Evolutionary conservation across 2,797 vertebrate genomes (phyloP).

Genomic region (Anabas testudineus): DNA sequence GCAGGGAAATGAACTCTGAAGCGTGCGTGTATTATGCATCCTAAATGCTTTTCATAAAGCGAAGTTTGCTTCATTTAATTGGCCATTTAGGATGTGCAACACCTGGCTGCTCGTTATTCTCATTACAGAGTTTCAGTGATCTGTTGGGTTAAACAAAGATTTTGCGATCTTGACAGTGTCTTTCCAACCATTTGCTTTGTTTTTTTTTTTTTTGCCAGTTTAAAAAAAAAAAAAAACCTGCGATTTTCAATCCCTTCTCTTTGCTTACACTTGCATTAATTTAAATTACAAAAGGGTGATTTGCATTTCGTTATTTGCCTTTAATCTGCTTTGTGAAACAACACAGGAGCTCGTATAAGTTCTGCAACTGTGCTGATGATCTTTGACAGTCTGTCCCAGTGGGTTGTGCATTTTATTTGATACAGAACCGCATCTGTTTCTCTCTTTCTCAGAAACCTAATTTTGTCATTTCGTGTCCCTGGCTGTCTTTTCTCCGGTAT

Average conservation of each 20-base stretch:
- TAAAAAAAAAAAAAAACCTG: constrained; percentile 16
- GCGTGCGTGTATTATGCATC: constrained; percentile 36
- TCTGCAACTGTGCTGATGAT: constrained; percentile 50
- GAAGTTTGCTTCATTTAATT: constrained; percentile 55
- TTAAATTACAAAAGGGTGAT: constrained; percentile 48
- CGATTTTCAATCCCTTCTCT: constrained; percentile 39
- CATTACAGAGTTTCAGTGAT: constrained; percentile 47
- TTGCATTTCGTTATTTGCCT: constrained; percentile 52
- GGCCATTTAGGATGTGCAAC: constrained; percentile 58
- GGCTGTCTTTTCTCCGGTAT: constrained; percentile 22
- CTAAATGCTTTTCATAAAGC: constrained; percentile 35
- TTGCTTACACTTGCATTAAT: constrained; percentile 50
- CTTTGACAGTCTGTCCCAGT: constrained; percentile 42
- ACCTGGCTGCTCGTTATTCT: constrained; percentile 58
- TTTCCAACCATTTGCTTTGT: constrained; percentile 31
- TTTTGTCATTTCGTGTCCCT: constrained; percentile 41
- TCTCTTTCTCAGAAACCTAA: constrained; percentile 35
- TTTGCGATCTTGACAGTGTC: constrained; percentile 43
- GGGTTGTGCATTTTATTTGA: constrained; percentile 44
- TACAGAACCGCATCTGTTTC: constrained; percentile 46
- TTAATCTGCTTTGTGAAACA: constrained; percentile 45
- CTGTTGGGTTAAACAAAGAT: constrained; percentile 35
- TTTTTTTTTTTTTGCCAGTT: constrained; percentile 2
- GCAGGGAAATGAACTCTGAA: constrained; percentile 47
- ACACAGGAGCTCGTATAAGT: constrained; percentile 31